Base-by-base conservation (phyloP, 64 coral and sea anemone species). In the Montipora efflorescens region DNA sequence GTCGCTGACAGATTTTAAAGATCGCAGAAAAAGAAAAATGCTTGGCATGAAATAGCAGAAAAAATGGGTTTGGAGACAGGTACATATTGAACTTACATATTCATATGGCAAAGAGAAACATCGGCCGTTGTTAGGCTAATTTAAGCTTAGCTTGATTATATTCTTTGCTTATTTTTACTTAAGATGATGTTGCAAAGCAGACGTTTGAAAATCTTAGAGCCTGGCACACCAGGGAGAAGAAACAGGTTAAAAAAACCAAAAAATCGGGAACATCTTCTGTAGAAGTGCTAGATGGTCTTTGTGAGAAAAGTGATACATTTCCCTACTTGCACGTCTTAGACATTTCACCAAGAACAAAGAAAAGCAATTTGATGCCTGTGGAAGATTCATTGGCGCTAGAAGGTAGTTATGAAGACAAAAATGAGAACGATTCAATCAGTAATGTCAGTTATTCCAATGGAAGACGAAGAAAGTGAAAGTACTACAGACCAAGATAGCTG, bases 171-270 rank as follows among this genome's bases (percentile, higher is more conserved):
- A 69, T 14, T 69, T 69, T 69, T 69, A 36, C 36, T 36, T 74
- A 79, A 79, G 77, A 49, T 22, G 44, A 47, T 79, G 77, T 53
- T 79, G 77, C 77, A 79, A 55, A 58, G 18, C 44, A 79, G 47
- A 79, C 52, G 47, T 79, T 79, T 49, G 77, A 79, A 15, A 79
- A 79, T 79, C 77, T 79, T 79, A 79, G 14, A 79, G 77, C 77
- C 49, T 49, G 48, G 47, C 55, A 79, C 47, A 49, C 77, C 47
- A 47, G 77, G 48, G 77, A 79, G 16, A 79, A 79, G 77, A 47
- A 79, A 79, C 44, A 49, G 47, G 47, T 79, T 53, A 79, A 51
- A 48, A 79, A 79, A 79, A 50, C 3, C 44, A 57, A 79, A 48
- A 50, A 15, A 79, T 28, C 48, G 18, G 47, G 77, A 79, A 79